Evolutionary conservation across 2,113 vertebrate genomes (phyloP), one percentile per base, ranked within the genome.

Genomic region (Columba janthina): DNA sequence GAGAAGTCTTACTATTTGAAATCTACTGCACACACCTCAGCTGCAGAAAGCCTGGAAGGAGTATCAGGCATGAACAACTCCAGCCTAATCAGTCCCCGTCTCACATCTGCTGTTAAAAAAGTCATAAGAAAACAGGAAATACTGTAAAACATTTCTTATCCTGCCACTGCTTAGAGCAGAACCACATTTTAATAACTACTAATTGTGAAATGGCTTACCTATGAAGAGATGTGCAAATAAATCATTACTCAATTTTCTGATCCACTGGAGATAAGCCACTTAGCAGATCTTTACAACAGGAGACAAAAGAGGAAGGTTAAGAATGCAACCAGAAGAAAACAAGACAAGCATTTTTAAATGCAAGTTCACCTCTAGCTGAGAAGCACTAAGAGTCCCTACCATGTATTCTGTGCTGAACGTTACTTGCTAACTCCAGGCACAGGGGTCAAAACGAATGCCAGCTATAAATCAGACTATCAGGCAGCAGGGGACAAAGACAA

Each of bases 401-500:
- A 67, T 20, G n/a, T 15, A 88, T 57, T 53, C 76, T 78, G 40
- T 67, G 54, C 84, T 71, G 32, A 40, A 82, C 94, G 93, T 62
- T 87, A 73, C 42, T 84, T 89, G 70, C 73, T 81, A 51, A 80
- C 89, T 81, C 85, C 76, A 82, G 69, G 19, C 87, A 93, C 72
- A 88, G 51, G 87, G 87, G 85, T 88, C 89, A 90, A 80, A 97
- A 87, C 28, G 74, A 96, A 88, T 83, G 81, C 57, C 69, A 91
- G 81, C 94, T 85, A 56, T 93, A 92, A 96, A 77, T 76, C 44
- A 57, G 79, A 66, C 82, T 56, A 64, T 42, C 3, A 3, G 69
- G 58, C 83, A 94, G 79, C 50, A 57, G 57, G 65, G 75, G 93
- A 86, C 82, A 96, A 96, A 96, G 93, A 88, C 82, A 81, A 84